Conservation (phyloP, 1,140 invertebrate species). For the Ladona fulva region DNA sequence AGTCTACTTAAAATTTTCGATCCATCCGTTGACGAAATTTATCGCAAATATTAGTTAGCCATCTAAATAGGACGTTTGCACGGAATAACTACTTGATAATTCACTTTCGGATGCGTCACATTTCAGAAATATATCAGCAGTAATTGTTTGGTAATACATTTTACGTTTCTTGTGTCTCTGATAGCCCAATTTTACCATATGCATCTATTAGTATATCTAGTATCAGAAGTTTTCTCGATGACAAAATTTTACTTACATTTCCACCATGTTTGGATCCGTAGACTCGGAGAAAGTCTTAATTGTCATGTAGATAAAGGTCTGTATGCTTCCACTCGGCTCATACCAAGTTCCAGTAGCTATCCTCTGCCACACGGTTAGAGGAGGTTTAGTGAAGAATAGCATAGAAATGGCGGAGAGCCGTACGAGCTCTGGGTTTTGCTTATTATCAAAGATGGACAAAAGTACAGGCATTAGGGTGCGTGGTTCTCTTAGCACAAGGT, state of each 20-base stretch:
- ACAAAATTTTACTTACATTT: background rate
- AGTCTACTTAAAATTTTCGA: too few relatives aligned
- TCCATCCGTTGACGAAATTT: too few relatives aligned
- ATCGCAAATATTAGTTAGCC: too few relatives aligned
- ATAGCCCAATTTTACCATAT: too few relatives aligned
- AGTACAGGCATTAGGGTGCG: background rate
- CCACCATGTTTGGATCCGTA: conserved; percentile 13
- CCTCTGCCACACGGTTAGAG: conserved; percentile 18
- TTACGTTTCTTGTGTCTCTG: too few relatives aligned
- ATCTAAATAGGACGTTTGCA: too few relatives aligned
- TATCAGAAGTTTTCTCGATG: background rate
- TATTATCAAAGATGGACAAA: conserved; percentile 10
- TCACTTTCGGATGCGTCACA: too few relatives aligned
- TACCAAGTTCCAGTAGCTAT: conserved; percentile 24
- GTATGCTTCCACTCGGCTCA: conserved; percentile 20
- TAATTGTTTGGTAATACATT: too few relatives aligned
- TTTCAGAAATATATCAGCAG: too few relatives aligned
- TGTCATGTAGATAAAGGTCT: conserved; percentile 20
- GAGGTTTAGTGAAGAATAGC: conserved; percentile 19
- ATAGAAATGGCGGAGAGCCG: conserved; percentile 23
- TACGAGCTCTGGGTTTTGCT: conserved; percentile 12
- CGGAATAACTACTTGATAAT: too few relatives aligned
- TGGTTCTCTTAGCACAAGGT: background rate
- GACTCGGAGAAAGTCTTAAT: conserved; percentile 16
- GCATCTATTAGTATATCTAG: too few relatives aligned